phyloP scores from a whole-genome alignment of 1,140 invertebrate genomes.

The Trichogramma pretiosum region DNA sequence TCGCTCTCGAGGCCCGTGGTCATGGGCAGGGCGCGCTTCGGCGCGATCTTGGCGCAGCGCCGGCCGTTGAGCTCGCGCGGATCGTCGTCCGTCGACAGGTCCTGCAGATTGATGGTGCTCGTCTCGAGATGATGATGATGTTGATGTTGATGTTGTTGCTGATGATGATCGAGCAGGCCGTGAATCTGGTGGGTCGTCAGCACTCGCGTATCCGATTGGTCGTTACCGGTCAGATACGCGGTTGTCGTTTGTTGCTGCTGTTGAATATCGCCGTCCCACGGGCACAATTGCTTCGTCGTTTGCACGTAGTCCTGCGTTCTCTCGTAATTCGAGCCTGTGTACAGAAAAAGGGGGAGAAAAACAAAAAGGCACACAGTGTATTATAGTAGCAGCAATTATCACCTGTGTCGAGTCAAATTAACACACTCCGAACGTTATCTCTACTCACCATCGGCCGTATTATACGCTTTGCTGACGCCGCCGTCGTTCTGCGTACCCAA shows the following conservation, averaged over 20 bases:
- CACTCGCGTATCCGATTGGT: background rate
- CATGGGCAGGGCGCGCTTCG: conserved; percentile 35
- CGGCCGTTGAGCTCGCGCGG: conserved; percentile 68
- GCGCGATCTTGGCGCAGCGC: conserved; percentile 64
- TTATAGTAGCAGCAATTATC: no score
- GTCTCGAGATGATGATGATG: conserved; percentile 53
- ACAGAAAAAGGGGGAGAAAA: background rate
- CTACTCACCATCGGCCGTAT: conserved; percentile 47
- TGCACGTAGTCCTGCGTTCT: conserved; percentile 40
- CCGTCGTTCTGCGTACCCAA: no score
- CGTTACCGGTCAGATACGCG: background rate
- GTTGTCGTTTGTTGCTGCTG: no score
- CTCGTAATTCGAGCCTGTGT: conserved; percentile 44
- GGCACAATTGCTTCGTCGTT: conserved; percentile 29
- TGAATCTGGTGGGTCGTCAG: conserved; percentile 19
- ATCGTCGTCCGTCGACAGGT: conserved; percentile 61
- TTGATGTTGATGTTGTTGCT: no score
- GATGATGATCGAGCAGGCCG: conserved; percentile 38
- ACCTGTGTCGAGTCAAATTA: no score
- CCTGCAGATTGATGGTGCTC: conserved; percentile 54
- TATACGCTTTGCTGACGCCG: conserved; percentile 47
- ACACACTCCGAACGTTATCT: no score
- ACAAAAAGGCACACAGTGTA: background rate
- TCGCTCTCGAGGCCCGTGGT: background rate
- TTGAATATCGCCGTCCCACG: conserved; percentile 14